phyloP scores from a whole-genome alignment of 2,113 vertebrate genomes.

The Struthidea cinerea region DNA sequence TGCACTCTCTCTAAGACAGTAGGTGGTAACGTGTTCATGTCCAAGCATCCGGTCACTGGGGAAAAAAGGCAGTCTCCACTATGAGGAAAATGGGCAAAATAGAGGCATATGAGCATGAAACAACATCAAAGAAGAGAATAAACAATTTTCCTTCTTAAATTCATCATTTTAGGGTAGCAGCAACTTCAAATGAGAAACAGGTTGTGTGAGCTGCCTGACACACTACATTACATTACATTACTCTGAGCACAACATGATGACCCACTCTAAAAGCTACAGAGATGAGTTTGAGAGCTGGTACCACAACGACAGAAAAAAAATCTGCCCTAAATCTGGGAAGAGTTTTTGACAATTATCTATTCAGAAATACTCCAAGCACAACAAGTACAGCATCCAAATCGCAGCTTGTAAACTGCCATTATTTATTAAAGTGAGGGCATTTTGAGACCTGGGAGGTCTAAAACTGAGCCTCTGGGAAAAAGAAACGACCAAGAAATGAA shows the following conservation, averaged over 20 bases:
- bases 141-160: not conserved
- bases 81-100: not conserved
- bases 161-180: not conserved
- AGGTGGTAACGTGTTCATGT: not conserved
- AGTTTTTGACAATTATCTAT: conserved; percentile 6
- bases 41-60: not conserved
- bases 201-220: not conserved
- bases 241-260: not conserved
- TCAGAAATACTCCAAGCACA: not conserved
- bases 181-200: not conserved
- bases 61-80: not conserved
- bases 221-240: not conserved
- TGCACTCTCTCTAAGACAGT: not conserved
- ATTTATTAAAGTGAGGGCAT: conserved; percentile 1
- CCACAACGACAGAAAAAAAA: not conserved
- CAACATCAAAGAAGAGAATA: not conserved
- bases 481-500: not conserved
- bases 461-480: not conserved
- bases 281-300: not conserved
- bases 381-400: not conserved
- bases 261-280: not conserved
- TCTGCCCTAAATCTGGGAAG: not conserved
- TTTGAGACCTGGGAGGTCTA: not conserved
- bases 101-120: not conserved
- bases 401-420: not conserved